Evolutionary conservation across 2,113 vertebrate species (phyloP), one percentile per base, ranked within the genome.

Genomic region (Ammodramus savannarum): DNA sequence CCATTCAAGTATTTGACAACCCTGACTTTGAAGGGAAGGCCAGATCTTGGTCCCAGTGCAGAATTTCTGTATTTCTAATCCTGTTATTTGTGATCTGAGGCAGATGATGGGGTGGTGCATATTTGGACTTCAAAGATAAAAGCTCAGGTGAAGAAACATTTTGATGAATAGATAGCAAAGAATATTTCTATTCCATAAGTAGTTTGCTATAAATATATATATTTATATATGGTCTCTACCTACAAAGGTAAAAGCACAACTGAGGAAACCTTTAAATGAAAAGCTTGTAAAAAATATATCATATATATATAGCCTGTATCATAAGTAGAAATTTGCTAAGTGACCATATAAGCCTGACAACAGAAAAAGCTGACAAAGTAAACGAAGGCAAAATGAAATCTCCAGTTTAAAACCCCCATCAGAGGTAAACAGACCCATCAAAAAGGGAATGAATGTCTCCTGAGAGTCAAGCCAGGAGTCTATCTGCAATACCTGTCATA

Each of bases 31-130:
- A 72, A 75, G 13, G 14, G 8, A 78, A 54, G 21, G 18, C 22
- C 44, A 44, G n/a, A 19, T 39, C 44, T 61, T 76, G 22, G 22
- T 72, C 25, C n/a, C 25, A 49, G 31, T 20, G 27, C 36, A 31
- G 14, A 61, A 23, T 52, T 59, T 52, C 52, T 82, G 11, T 59
- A 14, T 41, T 44, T 76, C 54, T 85, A 57, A 52, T 72, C n/a
- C 7, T 46, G 3, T 20, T 77, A 34, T 51, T 73, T 90, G 22
- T 76, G 25, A 51, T 67, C 71, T 69, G 10, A 66, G 13, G 1
- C 1, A 15, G 4, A 8, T 34, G 8, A 6, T 23, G 21, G 26
- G 5, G 18, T 29, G 26, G n/a, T 1, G 1, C 5, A 11, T 63
- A 41, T 41, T 81, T 11, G 43, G 7, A 38, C 34, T 77, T 54